Conservation (phyloP, 2,888 invertebrate species). For the Drosophila paramelanica region DNA sequence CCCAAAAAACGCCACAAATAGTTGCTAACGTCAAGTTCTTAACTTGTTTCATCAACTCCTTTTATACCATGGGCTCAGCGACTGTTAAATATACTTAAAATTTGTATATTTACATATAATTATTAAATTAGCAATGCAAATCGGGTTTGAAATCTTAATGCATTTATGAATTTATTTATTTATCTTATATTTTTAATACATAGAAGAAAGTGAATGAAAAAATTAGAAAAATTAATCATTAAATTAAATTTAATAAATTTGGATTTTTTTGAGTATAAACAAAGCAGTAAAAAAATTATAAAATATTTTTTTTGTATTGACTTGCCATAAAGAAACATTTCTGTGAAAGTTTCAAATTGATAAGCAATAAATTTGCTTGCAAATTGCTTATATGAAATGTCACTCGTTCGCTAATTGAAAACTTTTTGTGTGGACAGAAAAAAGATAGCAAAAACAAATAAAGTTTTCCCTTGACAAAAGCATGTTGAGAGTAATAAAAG, state of each 20-base stretch:
- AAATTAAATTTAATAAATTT: too few species aligned
- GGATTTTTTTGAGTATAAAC: too few species aligned
- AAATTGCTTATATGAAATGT: slow-evolving; percentile 12
- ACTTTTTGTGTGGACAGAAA: slow-evolving; percentile 6
- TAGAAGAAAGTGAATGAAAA: too few species aligned
- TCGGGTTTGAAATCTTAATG: too few species aligned
- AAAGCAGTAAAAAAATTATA: too few species aligned
- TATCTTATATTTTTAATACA: too few species aligned
- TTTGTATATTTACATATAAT: too few species aligned
- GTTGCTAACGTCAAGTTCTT: slow-evolving; percentile 39
- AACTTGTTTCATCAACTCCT: slow-evolving; percentile 30
- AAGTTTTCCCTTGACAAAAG: not conserved
- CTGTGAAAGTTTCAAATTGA: not conserved
- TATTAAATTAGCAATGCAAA: too few species aligned
- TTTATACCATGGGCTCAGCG: slow-evolving; percentile 15
- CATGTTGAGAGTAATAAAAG: not conserved
- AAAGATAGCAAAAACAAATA: not conserved
- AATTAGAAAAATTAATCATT: too few species aligned
- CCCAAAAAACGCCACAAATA: slow-evolving; percentile 21
- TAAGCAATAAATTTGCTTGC: not conserved
- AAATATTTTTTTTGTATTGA: not conserved
- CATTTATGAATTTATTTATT: too few species aligned
- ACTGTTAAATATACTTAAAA: slow-evolving; percentile 6
- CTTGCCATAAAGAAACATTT: not conserved
- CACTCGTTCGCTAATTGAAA: slow-evolving; percentile 19